Conservation (phyloP, 2,888 invertebrate species). For the Pandemis corylana region DNA sequence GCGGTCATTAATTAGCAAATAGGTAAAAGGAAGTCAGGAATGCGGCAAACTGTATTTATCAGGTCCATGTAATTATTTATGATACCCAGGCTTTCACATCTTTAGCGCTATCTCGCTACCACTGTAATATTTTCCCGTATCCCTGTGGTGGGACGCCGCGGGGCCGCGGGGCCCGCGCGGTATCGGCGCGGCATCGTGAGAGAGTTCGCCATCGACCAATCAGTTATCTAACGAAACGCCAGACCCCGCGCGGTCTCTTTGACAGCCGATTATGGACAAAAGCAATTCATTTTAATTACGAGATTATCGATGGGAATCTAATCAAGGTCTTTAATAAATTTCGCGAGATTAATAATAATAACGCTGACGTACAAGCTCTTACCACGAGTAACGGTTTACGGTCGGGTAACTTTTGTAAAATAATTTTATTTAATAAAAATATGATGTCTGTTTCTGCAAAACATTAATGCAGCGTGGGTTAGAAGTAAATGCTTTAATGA, state of each 20-base stretch:
- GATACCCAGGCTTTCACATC: conserved; percentile 26
- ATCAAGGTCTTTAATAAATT: conserved; percentile 34
- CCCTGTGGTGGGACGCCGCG: conserved; percentile 21
- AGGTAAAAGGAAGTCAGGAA: conserved; percentile 27
- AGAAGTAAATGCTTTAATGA: conserved; percentile 22
- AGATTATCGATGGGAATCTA: conserved; percentile 43
- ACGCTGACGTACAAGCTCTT: conserved; percentile 24
- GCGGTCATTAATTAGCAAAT: conserved; percentile 21
- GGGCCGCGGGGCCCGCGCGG: conserved; percentile 21
- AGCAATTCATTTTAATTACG: conserved; percentile 47
- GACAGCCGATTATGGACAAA: conserved; percentile 45
- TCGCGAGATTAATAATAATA: conserved; percentile 28
- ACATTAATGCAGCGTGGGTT: conserved; percentile 20
- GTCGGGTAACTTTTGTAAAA: conserved; percentile 17
- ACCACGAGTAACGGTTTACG: neutral
- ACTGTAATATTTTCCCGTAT: conserved; percentile 25
- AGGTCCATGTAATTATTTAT: conserved; percentile 38
- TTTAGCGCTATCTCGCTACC: conserved; percentile 34
- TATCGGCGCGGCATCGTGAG: conserved; percentile 45
- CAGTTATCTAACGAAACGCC: conserved; percentile 44
- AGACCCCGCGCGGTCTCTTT: conserved; percentile 45
- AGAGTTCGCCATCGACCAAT: conserved; percentile 47
- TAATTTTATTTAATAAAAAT: neutral
- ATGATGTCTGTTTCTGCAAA: neutral
- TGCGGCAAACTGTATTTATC: conserved; percentile 31